Conservation (phyloP, 1,140 invertebrate species). For the Homarus americanus region DNA sequence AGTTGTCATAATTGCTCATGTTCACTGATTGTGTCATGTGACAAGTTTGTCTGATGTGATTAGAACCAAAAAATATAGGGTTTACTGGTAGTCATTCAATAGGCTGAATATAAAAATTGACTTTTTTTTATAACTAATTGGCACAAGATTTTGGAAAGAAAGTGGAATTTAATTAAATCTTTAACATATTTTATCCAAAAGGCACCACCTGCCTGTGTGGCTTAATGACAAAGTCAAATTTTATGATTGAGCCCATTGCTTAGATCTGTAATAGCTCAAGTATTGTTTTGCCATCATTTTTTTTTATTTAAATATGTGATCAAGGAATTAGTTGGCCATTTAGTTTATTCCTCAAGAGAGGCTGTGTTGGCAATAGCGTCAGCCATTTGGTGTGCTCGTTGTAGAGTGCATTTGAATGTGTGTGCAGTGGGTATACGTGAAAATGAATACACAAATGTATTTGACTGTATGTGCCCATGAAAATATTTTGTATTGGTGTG, state of each 20-base stretch:
- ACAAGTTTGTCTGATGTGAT: constrained; percentile 51
- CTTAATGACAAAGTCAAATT: constrained; percentile 13
- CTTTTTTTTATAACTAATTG: constrained; percentile 1
- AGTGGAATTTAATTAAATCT: neutral
- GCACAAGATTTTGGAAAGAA: neutral
- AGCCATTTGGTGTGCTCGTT: constrained; percentile 69
- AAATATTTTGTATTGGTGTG: constrained; percentile 46
- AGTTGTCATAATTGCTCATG: constrained; percentile 12
- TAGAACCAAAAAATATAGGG: constrained; percentile 50
- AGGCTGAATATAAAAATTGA: constrained; percentile 47
- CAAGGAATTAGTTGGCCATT: constrained; percentile 64
- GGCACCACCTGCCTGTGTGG: too few species aligned
- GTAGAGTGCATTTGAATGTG: constrained; percentile 61
- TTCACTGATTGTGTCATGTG: constrained; percentile 32
- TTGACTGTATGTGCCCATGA: constrained; percentile 36
- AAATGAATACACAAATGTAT: constrained; percentile 8
- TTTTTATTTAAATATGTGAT: constrained; percentile 54
- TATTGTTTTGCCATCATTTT: constrained; percentile 66
- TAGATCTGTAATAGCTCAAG: constrained; percentile 67
- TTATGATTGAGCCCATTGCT: constrained; percentile 42
- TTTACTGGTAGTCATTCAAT: constrained; percentile 56
- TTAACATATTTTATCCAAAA: neutral
- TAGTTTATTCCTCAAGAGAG: constrained; percentile 64
- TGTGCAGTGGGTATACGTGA: constrained; percentile 34
- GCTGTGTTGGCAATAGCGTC: constrained; percentile 66